Base-by-base conservation (phyloP, 2,888 invertebrate species). In the Aporophyla lueneburgensis region DNA sequence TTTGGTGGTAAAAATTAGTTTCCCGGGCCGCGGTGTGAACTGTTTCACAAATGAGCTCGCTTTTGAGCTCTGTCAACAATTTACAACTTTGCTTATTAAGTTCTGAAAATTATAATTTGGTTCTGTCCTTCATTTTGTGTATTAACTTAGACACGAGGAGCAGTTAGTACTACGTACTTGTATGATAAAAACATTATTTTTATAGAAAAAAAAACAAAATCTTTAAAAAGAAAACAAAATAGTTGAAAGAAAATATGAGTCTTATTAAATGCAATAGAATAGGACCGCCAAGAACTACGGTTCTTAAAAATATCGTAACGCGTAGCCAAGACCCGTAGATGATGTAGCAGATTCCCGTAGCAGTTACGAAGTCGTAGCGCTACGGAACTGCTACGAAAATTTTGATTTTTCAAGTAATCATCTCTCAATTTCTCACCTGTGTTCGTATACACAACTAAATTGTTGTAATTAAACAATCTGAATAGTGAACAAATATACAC, bases 31-130 rank as follows among this genome's bases (percentile, higher is more conserved):
- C 62, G 51, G 54, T 72, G 67, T 76, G 70, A 71, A 59, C 62
- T 71, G 80, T 61, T 76, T 81, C 53, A 49, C 67, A 80, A 76
- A 74, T 76, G 68, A 80, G 63, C 49, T 43, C 43, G 58, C 63
- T 59, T 72, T 56, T 67, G 61, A 70, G 56, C 51, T 43, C 1
- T 53, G 63, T 68, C 54, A 71, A 56, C 75, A 74, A 68, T 67
- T 74, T 58, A 16, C 27, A 80, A 69, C 59, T 75, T 75, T 65
- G 14, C 51, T n/a, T 56, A 56, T 62, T 74, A 62, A 68, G 24
- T 71, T 71, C 27, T 40, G 58, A 19, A 54, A 79, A 79, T 74
- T 65, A 75, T 71, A 59, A 80, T 72, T 75, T 75, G 53, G 61
- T 70, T 49, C 33, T 69, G 43, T 33, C 19, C 51, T n/a, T 53